Evolutionary conservation across 2,113 vertebrate species (phyloP).

Genomic region (Rhipidura dahli): DNA sequence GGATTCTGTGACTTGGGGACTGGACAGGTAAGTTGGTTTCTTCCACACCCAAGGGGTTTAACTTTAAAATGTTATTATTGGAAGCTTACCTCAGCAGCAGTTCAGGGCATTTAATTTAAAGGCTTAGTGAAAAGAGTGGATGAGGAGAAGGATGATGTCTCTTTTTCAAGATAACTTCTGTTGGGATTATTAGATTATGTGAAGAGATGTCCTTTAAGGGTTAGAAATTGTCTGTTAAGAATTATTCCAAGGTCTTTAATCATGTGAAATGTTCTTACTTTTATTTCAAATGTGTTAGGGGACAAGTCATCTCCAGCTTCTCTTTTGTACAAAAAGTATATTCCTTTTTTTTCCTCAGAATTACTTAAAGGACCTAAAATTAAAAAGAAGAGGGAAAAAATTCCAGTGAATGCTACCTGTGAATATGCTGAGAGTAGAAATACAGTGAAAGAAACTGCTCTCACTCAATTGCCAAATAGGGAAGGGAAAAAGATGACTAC

Average conservation of each 20-base stretch:
- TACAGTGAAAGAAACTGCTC: background rate
- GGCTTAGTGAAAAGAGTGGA: background rate
- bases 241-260: background rate
- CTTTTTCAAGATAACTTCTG: background rate
- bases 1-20: background rate
- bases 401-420: constrained; percentile 64
- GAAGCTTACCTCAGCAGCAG: background rate
- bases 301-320: background rate
- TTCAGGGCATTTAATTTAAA: background rate
- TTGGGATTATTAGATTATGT: background rate
- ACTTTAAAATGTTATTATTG: background rate
- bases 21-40: background rate
- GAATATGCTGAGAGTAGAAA: background rate
- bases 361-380: constrained; percentile 60
- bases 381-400: constrained; percentile 81
- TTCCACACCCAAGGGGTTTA: background rate
- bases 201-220: background rate
- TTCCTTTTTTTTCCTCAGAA: constrained; percentile 62
- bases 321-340: background rate
- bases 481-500: background rate
- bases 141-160: background rate
- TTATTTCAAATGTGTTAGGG: background rate
- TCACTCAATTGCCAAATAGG: background rate
- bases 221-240: background rate
- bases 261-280: background rate